Conservation (phyloP, 2,888 invertebrate species). For the Drosophila prostipennis region DNA sequence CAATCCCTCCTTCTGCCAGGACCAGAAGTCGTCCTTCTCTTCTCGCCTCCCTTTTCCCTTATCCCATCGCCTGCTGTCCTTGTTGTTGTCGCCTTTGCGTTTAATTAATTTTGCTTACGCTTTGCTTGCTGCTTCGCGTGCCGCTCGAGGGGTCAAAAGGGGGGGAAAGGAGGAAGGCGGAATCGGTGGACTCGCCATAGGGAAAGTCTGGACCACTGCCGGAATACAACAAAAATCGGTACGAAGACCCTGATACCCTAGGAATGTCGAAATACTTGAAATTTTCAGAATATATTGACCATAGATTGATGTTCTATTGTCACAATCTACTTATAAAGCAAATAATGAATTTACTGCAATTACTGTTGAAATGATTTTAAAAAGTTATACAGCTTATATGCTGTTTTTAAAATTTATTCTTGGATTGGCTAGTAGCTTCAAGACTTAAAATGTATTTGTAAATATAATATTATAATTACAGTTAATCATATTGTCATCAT, state of each 20-base stretch:
- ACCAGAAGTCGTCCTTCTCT: not conserved
- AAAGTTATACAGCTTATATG: too few relatives aligned
- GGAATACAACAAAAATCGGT: not conserved
- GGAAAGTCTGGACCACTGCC: not conserved
- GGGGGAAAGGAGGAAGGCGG: not conserved
- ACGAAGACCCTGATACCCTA: not conserved
- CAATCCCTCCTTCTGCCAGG: constrained; percentile 5
- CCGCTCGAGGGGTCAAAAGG: constrained; percentile 12
- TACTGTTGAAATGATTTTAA: not conserved
- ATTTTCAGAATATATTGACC: too few relatives aligned
- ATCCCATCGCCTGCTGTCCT: not conserved
- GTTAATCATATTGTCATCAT: too few relatives aligned
- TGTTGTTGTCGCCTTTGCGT: constrained; percentile 51
- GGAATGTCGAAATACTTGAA: not conserved
- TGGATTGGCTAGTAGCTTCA: too few relatives aligned
- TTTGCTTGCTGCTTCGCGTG: constrained; percentile 38
- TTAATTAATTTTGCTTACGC: constrained; percentile 76
- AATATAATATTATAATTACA: too few relatives aligned
- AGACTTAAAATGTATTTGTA: too few relatives aligned
- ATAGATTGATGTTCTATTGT: too few relatives aligned
- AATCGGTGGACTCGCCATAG: not conserved
- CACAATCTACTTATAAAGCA: too few relatives aligned
- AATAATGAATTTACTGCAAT: too few relatives aligned
- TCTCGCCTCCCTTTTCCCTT: not conserved
- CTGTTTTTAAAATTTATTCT: too few relatives aligned